Evolutionary conservation across 2,797 vertebrate species (phyloP).

Genomic region (Danio tinwini): DNA sequence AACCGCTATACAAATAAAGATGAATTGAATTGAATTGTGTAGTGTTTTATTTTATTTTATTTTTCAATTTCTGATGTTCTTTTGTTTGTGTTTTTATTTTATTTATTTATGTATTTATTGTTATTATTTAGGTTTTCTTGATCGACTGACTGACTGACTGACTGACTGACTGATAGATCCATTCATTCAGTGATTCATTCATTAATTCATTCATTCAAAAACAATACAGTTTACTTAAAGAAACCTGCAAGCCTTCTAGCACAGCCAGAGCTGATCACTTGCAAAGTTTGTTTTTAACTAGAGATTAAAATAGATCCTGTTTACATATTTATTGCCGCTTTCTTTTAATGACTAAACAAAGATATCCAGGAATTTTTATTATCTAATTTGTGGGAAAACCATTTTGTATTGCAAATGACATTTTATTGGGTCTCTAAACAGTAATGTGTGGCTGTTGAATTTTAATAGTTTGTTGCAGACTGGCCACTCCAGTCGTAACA

Average conservation of each 20-base stretch:
- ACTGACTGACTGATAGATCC: too few species aligned
- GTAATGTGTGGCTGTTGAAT: slow-evolving; percentile 45
- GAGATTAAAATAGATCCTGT: slow-evolving; percentile 38
- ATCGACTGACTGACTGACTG: too few species aligned
- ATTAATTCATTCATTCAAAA: too few species aligned
- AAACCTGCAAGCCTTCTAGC: background rate
- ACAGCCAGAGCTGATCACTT: slow-evolving; percentile 17
- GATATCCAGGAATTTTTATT: slow-evolving; percentile 47
- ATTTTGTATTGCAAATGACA: slow-evolving; percentile 45
- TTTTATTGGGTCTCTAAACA: slow-evolving; percentile 53
- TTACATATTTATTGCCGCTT: slow-evolving; percentile 42
- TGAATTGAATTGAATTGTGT: too few species aligned
- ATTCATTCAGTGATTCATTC: too few species aligned
- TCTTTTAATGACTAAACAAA: slow-evolving; percentile 34
- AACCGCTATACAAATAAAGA: too few species aligned
- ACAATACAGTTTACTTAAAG: background rate
- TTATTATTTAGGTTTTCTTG: too few species aligned
- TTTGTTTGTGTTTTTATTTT: too few species aligned
- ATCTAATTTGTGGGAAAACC: slow-evolving; percentile 41
- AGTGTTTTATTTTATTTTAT: too few species aligned
- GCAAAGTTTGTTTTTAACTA: slow-evolving; percentile 15
- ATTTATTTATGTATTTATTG: background rate
- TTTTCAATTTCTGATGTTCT: too few species aligned
- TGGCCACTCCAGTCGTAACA: slow-evolving; percentile 39
- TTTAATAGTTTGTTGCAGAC: slow-evolving; percentile 48